These are phyloP conservation scores for Tauraco erythrolophus DNA, from an alignment of 2,113 vertebrate genomes.

Conservation along the genomic window DNA sequence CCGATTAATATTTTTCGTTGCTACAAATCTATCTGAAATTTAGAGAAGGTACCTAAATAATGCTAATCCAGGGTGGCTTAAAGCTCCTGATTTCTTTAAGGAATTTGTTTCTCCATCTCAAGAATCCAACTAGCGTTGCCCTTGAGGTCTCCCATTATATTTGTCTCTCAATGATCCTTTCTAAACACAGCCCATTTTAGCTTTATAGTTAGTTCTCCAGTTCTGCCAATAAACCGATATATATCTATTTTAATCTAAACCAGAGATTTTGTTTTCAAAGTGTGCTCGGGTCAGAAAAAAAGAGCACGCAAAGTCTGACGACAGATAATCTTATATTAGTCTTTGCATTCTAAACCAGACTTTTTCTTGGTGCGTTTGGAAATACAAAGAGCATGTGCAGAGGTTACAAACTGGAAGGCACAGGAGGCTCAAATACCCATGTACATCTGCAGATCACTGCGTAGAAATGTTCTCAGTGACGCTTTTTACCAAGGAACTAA, in stretches of 20 bases:
- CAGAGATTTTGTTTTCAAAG: neutral
- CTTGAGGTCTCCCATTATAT: neutral
- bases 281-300: neutral
- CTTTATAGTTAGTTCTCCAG: neutral
- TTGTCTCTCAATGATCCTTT: neutral
- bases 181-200: neutral
- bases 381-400: neutral
- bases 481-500: neutral
- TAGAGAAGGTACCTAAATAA: neutral
- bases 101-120: neutral
- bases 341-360: neutral
- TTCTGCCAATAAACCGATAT: neutral
- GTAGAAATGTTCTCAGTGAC: neutral
- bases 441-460: neutral
- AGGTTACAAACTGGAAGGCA: neutral
- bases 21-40: neutral
- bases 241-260: neutral
- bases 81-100: neutral
- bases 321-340: neutral
- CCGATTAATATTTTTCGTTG: neutral
- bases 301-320: neutral
- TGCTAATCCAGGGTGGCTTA: neutral
- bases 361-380: neutral
- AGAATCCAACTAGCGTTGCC: neutral
- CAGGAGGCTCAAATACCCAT: neutral